Evolutionary conservation across 2,113 vertebrate genomes (phyloP), one percentile per base, ranked within the genome.

Genomic region (Carassius gibelio): DNA sequence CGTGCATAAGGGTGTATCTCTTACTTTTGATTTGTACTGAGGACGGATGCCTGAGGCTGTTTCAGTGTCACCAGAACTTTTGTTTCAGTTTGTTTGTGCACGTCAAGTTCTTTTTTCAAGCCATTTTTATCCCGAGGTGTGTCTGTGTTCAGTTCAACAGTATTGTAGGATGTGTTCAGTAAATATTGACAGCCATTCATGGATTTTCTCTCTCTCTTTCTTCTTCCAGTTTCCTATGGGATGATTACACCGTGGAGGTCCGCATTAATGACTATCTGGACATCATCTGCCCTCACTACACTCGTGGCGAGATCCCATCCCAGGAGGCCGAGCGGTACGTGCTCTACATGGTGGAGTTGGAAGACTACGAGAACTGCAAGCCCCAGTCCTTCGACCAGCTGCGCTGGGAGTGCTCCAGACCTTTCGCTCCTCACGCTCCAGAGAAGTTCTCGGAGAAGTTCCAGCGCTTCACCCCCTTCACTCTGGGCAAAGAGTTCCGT

Each of bases 381-480:
- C 96, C 97, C 0, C 90, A 91, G n/a, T 97, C 97, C 61, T 96
- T 96, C 30, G 96, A 97, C 86, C 96, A 97, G 90, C 95, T 98
- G 68, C 96, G 98, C 6, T 99, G 98, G 98, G 95, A 97, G 75
- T 99, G 98, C 66, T 91, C 95, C 36, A 95, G 94, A 8, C 98
- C 98, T 7, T 95, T 92, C 0, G 96, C 97, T 74, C 92, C 90
- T 1, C 96, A 97, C 0, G 97, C 96, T 0, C 97, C 98, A 0
- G 97, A 98, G 89, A 96, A 95, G 82, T 97, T 99, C 90, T 97
- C 97, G 0, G 98, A 99, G 90, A 99, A 98, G 89, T 97, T 99
- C 91, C 98, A 98, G 89, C 97, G 96, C 64, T 99, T 96, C 89
- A 98, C 97, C 0, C 96, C 97, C 61, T 99, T 99, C 91, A 97